Evolutionary conservation across 2,113 vertebrate species (phyloP).

Genomic region (Menura novaehollandiae): DNA sequence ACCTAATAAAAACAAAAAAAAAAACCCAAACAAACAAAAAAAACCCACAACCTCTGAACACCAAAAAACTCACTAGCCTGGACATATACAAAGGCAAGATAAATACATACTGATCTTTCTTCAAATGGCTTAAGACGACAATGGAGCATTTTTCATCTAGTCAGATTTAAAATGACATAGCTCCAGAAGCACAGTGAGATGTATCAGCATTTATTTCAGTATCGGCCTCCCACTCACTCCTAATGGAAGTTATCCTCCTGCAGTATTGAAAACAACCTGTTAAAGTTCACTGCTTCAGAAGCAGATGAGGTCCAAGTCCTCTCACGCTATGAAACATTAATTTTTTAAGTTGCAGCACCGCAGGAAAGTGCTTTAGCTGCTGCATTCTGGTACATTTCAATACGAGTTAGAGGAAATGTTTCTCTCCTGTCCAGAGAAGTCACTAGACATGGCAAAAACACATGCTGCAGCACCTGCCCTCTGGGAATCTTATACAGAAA

Average conservation of each 20-base stretch:
- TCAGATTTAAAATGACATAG: background rate
- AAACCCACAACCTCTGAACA: background rate
- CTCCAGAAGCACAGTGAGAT: background rate
- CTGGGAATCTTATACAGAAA: background rate
- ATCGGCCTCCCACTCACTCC: background rate
- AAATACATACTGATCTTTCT: background rate
- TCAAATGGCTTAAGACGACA: background rate
- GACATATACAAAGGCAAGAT: background rate
- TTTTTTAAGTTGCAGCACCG: rapidly evolving
- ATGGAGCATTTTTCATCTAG: background rate
- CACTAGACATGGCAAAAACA: background rate
- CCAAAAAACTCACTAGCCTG: background rate
- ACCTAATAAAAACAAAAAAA: background rate
- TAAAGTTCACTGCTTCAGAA: background rate
- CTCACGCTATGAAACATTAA: background rate
- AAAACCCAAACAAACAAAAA: background rate
- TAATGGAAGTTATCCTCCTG: background rate
- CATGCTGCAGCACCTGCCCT: background rate
- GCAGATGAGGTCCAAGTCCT: background rate
- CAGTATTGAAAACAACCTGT: background rate
- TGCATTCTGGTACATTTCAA: background rate
- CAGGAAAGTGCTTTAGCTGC: background rate
- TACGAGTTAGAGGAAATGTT: rapidly evolving
- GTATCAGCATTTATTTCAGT: background rate
- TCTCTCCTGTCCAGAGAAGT: background rate